Base-by-base conservation (phyloP, 2,113 vertebrate species). In the Oryzias melastigma region DNA sequence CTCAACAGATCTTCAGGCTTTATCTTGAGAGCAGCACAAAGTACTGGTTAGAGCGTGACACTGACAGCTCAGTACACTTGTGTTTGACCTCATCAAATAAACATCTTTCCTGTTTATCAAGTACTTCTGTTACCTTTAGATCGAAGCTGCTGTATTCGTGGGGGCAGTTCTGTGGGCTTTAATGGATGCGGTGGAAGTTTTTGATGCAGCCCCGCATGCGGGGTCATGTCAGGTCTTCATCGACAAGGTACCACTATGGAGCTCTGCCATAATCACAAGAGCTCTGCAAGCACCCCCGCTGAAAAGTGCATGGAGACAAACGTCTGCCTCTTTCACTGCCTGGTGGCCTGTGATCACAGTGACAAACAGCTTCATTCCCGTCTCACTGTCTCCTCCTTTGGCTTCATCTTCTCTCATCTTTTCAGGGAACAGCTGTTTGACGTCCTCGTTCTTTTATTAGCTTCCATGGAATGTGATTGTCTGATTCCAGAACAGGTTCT, bases 61-160 rank as follows among this genome's bases (percentile, higher is more conserved):
- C 87, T 88, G 91, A 94, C 84, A 91, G 94, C 95, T 95, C 95
- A 86, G 96, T 96, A 95, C 94, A 92, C 91, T 94, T 95, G 94
- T 95, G 95, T 91, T 94, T 95, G 96, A 95, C 95, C 96, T 98
- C 94, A 93, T 90, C 65, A 64, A 88, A 88, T 83, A 76, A 80
- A 90, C 95, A 74, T 91, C 93, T 80, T 46, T 46, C 24, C 47
- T 22, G 42, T 45, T 58, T n/a, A n/a, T 35, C 41, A 14, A 4
- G 12, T 3, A 1, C 43, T 25, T 52, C 54, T 17, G 13, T 63
- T 45, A n/a, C 45, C 8, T 17, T 18, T 14, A 3, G 68, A 70
- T 49, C 15, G 44, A 51, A 25, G 18, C 35, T 4, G 14, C 4
- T 48, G 47, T 47, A 15, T 2, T 5, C 51, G 14, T 49, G 44